Evolutionary conservation across 2,797 vertebrate species (phyloP).

Genomic region (Lepus townsendii): DNA sequence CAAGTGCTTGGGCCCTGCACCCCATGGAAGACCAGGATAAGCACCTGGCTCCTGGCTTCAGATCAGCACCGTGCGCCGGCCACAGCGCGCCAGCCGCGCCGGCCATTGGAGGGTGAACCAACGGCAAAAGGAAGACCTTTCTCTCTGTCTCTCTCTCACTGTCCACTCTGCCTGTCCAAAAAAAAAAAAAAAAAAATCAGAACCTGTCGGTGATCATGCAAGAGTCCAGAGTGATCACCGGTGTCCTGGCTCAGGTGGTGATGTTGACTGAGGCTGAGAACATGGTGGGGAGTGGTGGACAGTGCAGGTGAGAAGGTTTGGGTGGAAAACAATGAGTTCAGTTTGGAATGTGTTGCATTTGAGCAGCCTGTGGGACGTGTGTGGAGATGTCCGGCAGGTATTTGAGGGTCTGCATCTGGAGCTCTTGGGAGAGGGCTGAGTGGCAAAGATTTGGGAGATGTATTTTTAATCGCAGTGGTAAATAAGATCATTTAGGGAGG

Average conservation of each 20-base stretch:
- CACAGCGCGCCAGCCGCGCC: too few species aligned
- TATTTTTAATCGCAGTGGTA: background rate
- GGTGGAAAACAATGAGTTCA: background rate
- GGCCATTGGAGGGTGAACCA: too few species aligned
- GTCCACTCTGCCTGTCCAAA: too few species aligned
- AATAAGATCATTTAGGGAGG: background rate
- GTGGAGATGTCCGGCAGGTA: background rate
- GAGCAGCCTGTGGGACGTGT: background rate
- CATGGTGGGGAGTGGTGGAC: background rate
- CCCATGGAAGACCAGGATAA: too few species aligned
- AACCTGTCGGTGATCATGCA: background rate
- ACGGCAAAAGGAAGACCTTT: too few species aligned
- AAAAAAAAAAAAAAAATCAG: background rate
- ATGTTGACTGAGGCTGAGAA: background rate
- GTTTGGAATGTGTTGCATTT: background rate
- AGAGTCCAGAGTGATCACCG: background rate
- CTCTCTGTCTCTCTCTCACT: too few species aligned
- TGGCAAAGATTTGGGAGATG: background rate
- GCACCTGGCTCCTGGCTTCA: too few species aligned
- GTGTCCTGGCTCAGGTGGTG: background rate
- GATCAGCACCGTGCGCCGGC: too few species aligned
- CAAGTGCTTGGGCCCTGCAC: too few species aligned
- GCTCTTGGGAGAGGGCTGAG: background rate
- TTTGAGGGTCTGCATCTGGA: background rate
- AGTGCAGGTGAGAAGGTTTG: background rate